Evolutionary conservation across 2,113 vertebrate genomes (phyloP).

Genomic region (Pollachius pollachius): DNA sequence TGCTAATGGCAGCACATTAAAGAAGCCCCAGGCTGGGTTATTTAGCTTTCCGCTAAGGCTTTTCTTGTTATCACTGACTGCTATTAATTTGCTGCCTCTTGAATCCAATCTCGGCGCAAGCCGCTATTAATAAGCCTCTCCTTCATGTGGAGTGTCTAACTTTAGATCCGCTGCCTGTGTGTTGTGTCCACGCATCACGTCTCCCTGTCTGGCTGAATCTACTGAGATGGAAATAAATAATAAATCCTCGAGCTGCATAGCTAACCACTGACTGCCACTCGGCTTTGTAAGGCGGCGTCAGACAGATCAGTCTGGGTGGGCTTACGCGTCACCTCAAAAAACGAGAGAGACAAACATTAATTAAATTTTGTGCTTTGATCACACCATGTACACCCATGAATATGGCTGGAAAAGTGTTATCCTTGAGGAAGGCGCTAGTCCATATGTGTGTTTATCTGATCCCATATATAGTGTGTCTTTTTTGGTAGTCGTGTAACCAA

Average conservation of each 20-base stretch:
- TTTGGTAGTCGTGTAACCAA: too few relatives aligned
- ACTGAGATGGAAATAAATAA: slow-evolving; percentile 27
- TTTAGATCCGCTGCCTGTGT: too few relatives aligned
- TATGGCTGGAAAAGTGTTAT: not conserved
- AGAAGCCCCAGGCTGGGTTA: slow-evolving; percentile 14
- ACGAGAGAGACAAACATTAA: slow-evolving; percentile 36
- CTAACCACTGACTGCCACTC: slow-evolving; percentile 40
- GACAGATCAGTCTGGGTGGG: slow-evolving; percentile 30
- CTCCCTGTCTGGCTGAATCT: slow-evolving; percentile 30
- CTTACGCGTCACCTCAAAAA: slow-evolving; percentile 27
- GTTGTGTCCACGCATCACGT: slow-evolving; percentile 25
- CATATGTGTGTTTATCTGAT: too few relatives aligned
- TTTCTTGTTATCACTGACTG: slow-evolving; percentile 25
- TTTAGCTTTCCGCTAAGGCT: slow-evolving; percentile 8
- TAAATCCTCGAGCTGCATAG: not conserved
- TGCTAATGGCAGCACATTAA: not conserved
- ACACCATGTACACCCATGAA: slow-evolving; percentile 28
- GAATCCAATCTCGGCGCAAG: slow-evolving; percentile 5
- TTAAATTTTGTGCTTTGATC: slow-evolving; percentile 55
- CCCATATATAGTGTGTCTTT: too few relatives aligned
- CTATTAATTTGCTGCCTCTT: slow-evolving; percentile 8
- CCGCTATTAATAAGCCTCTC: slow-evolving; percentile 22
- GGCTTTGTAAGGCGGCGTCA: slow-evolving; percentile 38
- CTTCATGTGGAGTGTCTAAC: not conserved
- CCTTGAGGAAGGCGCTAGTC: too few relatives aligned